A percentile compares a stretch with the other conserved stretches of the same genome.
Evolutionary conservation across 2,797 vertebrate species (phyloP).

Genomic region (Tamandua tetradactyla): DNA sequence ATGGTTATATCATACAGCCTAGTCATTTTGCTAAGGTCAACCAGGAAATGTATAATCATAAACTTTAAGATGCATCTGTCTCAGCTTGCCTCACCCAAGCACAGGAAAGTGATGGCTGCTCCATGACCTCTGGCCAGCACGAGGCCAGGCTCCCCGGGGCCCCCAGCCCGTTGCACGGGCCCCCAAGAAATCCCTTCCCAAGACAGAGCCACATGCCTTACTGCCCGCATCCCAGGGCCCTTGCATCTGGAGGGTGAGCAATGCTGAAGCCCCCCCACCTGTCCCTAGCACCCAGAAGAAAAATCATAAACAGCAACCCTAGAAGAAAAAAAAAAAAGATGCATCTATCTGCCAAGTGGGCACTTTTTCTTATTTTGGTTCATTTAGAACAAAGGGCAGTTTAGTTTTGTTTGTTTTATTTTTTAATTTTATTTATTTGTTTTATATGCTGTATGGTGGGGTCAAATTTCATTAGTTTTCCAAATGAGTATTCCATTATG

Average conservation of each 20-base stretch:
- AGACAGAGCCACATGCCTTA: background rate
- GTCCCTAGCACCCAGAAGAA: too few species aligned
- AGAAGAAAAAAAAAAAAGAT: too few species aligned
- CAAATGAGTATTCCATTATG: too few species aligned
- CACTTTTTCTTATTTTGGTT: background rate
- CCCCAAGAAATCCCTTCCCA: background rate
- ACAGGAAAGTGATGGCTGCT: background rate
- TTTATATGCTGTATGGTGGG: too few species aligned
- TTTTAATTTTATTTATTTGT: too few species aligned
- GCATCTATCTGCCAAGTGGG: background rate
- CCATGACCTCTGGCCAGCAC: background rate
- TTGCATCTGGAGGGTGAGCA: background rate
- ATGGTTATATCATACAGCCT: background rate
- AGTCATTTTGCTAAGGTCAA: background rate
- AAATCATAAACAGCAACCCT: slow-evolving; percentile 34
- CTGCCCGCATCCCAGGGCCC: background rate
- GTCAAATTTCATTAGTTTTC: too few species aligned
- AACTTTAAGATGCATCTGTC: too few species aligned
- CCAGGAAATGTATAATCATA: background rate
- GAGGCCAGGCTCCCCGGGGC: background rate
- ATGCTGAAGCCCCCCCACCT: background rate
- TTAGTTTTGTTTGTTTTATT: background rate
- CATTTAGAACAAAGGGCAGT: background rate
- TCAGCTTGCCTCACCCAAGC: background rate
- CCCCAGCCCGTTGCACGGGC: background rate